A percentile compares a stretch with the other conserved stretches of the same genome.
Conservation (phyloP, 2,797 vertebrate species). For the Melanotaenia maccullochi region DNA sequence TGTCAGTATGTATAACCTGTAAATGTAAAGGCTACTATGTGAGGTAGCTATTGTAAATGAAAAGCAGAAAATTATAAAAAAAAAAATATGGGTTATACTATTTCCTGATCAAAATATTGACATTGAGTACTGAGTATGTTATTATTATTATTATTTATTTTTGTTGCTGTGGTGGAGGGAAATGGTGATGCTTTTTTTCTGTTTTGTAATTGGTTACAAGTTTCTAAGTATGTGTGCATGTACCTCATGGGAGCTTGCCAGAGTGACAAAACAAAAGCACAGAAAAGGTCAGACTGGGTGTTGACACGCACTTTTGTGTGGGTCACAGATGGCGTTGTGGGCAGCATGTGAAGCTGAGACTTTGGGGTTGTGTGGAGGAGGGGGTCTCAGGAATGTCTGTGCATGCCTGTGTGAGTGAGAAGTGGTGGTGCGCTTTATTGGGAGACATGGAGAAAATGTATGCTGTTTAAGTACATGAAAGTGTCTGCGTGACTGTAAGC, state of each 20-base stretch:
- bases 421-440: conserved; percentile 53
- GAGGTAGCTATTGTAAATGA: conserved; percentile 42
- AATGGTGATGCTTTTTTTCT: conserved; percentile 8
- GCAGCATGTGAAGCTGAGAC: conserved; percentile 58
- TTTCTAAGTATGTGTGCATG: conserved; percentile 10
- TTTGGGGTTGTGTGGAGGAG: conserved; percentile 55
- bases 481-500: conserved; percentile 36
- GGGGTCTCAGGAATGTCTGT: conserved; percentile 65
- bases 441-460: conserved; percentile 43
- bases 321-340: conserved; percentile 77
- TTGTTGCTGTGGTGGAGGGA: conserved; percentile 1
- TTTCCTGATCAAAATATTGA: conserved; percentile 33
- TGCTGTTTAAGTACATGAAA: conserved; percentile 40
- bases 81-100: conserved; percentile 50
- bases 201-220: conserved; percentile 2
- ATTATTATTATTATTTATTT: background rate
- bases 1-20: conserved; percentile 42
- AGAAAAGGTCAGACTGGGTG: conserved; percentile 74
- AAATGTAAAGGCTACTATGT: conserved; percentile 5
- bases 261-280: conserved; percentile 64
- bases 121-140: conserved; percentile 13
- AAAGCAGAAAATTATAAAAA: conserved; percentile 33
- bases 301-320: conserved; percentile 64
- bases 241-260: conserved; percentile 46
- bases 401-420: conserved; percentile 29